Evolutionary conservation across 2,888 invertebrate genomes (phyloP), one percentile per base, ranked within the genome.

Genomic region (Ophioninae sp.): DNA sequence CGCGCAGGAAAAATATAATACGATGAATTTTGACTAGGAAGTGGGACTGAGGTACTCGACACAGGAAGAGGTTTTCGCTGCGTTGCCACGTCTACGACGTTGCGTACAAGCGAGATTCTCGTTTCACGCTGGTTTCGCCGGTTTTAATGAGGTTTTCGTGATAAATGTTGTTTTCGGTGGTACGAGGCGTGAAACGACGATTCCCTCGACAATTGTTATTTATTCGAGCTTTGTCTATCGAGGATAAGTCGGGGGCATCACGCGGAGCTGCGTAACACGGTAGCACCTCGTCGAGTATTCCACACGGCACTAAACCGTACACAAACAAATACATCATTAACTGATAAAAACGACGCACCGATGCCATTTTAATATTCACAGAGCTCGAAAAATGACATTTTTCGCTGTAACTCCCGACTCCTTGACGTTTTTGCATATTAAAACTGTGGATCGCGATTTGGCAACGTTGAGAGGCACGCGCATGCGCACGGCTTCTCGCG

Each of bases 231-330:
- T 69, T 83, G 87, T 86, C 86, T 82, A 86, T 83, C 79, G 83
- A 86, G 85, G 88, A 89, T 90, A 88, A 88, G 75, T 85, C 84
- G 86, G 86, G 87, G 88, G 90, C 91, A 91, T 91, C 88, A 88
- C 88, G 88, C 89, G 89, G 91, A 92, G 91, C 91, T 90, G 92
- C 92, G 93, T 92, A 92, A 93, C 90, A 92, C 92, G 90, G 93
- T 93, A 92, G 93, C 93, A 90, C 88, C 89, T 88, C 90, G 90
- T 91, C 87, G 90, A 89, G 89, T 92, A 92, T 92, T 93, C 93
- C 92, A 92, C 90, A 90, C 90, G 89, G 90, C 90, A 92, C 92
- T 92, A 92, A 90, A 84, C 79, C 79, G 83, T 88, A 89, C 88
- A 85, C 85, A 76, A 74, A 39, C 64, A 88, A 87, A 81, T 73